Evolutionary conservation across 1,140 invertebrate genomes (phyloP).

Genomic region (Halyomorpha halys): DNA sequence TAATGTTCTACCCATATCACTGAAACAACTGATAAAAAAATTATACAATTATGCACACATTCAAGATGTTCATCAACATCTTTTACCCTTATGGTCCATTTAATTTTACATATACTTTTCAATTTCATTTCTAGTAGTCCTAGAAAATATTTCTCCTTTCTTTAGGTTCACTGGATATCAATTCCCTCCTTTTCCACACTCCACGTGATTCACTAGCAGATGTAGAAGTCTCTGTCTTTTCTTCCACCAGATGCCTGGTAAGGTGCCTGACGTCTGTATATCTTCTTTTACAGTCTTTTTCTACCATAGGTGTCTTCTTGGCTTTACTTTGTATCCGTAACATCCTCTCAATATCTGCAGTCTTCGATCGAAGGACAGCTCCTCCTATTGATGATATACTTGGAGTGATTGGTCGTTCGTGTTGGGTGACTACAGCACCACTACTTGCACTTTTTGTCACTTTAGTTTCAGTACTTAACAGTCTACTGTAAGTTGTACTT

Average conservation of each 20-base stretch:
- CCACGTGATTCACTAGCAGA: conserved; percentile 17
- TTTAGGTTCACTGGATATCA: conserved; percentile 64
- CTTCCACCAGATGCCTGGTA: conserved; percentile 45
- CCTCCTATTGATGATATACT: conserved; percentile 55
- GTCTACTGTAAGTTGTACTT: conserved; percentile 15
- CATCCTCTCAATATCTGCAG: conserved; percentile 54
- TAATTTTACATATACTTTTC: not conserved
- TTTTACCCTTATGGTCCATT: too few relatives aligned
- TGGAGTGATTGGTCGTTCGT: conserved; percentile 35
- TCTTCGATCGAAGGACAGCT: conserved; percentile 53
- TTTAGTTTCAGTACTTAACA: conserved; percentile 16
- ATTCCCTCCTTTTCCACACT: conserved; percentile 66
- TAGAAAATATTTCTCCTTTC: conserved; percentile 15
- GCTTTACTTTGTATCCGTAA: conserved; percentile 35
- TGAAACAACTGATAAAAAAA: too few relatives aligned
- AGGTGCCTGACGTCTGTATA: conserved; percentile 51
- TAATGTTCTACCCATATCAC: too few relatives aligned
- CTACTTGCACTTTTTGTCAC: conserved; percentile 28
- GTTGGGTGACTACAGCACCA: conserved; percentile 20
- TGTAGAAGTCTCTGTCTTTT: conserved; percentile 30
- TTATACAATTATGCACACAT: too few relatives aligned
- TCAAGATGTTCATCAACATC: too few relatives aligned
- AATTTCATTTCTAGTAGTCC: not conserved
- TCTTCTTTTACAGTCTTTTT: conserved; percentile 49
- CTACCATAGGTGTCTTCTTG: conserved; percentile 38